phyloP scores from a whole-genome alignment of 2,113 vertebrate genomes.

The Tachuris rubrigastra region DNA sequence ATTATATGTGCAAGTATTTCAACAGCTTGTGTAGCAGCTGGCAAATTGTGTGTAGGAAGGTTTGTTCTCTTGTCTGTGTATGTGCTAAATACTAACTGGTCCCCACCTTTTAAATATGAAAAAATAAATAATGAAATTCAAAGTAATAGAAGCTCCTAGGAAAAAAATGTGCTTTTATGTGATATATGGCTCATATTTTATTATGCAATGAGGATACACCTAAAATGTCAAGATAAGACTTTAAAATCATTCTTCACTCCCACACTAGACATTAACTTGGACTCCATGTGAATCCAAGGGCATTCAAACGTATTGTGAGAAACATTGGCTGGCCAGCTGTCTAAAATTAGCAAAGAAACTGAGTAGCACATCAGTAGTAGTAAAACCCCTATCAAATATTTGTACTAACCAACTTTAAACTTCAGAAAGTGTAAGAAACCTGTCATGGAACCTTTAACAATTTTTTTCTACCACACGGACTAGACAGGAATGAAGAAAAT shows the following conservation, averaged over 20 bases:
- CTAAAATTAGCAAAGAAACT: neutral
- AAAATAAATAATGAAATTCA: neutral
- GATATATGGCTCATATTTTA: neutral
- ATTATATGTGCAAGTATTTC: neutral
- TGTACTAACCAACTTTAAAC: neutral
- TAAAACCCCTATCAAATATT: neutral
- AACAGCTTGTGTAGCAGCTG: slow-evolving; percentile 43
- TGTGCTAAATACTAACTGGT: neutral
- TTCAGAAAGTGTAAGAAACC: neutral
- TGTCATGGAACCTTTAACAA: neutral
- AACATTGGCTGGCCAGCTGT: neutral
- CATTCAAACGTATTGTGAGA: neutral
- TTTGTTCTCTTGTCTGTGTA: neutral
- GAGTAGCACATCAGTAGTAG: neutral
- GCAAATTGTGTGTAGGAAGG: neutral
- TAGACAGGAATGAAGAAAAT: neutral
- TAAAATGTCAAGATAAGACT: neutral
- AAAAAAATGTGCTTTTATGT: neutral
- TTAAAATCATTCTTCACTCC: neutral
- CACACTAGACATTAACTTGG: neutral
- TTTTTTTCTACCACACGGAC: neutral
- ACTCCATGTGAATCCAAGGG: neutral
- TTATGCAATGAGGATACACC: neutral
- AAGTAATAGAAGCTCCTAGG: neutral
- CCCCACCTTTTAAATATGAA: neutral